A percentile compares a stretch with the other conserved stretches of the same genome.
Evolutionary conservation across 2,888 invertebrate genomes (phyloP).

Genomic region (Neria commutata): DNA sequence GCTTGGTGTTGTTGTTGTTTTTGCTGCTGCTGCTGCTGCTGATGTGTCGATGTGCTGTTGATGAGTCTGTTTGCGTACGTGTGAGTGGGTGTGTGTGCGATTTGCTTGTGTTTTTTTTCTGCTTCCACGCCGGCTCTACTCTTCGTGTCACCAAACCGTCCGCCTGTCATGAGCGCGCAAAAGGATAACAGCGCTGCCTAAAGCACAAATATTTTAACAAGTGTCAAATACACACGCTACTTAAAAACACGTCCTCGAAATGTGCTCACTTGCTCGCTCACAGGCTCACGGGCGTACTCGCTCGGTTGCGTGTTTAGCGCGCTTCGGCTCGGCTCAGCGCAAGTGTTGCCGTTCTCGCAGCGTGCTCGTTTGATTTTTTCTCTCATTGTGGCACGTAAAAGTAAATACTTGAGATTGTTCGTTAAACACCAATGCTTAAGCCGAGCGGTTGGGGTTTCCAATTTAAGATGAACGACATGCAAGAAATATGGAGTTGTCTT

Average conservation of each 20-base stretch:
- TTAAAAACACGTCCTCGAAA: constrained; percentile 41
- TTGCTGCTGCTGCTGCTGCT: background rate
- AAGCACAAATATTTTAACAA: constrained; percentile 63
- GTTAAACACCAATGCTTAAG: too few species aligned
- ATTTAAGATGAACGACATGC: too few species aligned
- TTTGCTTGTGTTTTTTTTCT: constrained; percentile 5
- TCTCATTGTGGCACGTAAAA: too few species aligned
- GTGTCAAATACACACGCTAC: constrained; percentile 64
- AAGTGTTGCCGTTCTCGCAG: constrained; percentile 4
- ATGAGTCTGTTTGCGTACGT: constrained; percentile 9
- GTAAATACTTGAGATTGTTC: too few species aligned
- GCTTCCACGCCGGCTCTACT: constrained; percentile 2
- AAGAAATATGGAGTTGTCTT: too few species aligned
- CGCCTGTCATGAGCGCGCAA: constrained; percentile 25
- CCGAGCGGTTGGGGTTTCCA: too few species aligned
- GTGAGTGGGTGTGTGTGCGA: constrained; percentile 2
- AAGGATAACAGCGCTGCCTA: constrained; percentile 42
- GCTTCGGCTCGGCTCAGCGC: background rate
- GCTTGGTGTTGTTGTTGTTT: background rate
- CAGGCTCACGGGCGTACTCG: background rate
- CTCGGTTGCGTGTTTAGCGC: constrained; percentile 10
- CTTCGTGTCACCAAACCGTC: too few species aligned
- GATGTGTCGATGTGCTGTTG: constrained; percentile 24
- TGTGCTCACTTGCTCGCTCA: constrained; percentile 32
- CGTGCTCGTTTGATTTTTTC: too few species aligned